Conservation (phyloP, 2,113 vertebrate genomes). For the Meleagris gallopavo region DNA sequence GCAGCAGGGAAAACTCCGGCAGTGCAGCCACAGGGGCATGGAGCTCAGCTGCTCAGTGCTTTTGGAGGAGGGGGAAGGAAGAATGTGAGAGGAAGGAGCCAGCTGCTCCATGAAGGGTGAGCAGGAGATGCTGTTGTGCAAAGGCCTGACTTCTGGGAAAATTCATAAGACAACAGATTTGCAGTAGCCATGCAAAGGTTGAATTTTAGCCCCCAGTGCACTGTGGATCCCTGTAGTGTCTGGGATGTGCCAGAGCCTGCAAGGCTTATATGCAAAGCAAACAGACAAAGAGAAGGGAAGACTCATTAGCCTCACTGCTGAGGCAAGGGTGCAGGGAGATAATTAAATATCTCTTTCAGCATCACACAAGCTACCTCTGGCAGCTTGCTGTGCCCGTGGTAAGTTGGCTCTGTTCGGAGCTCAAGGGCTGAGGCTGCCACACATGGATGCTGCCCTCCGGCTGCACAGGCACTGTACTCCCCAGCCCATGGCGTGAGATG, state of each 20-base stretch:
- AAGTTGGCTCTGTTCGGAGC: background rate
- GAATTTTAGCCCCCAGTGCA: background rate
- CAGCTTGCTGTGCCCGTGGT: background rate
- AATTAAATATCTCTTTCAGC: background rate
- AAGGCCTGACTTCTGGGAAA: background rate
- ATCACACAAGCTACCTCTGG: background rate
- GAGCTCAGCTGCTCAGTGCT: background rate
- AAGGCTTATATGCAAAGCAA: background rate
- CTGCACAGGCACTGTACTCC: fast-evolving
- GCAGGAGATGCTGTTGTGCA: background rate
- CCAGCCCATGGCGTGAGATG: background rate
- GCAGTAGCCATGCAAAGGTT: fast-evolving
- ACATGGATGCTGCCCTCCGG: fast-evolving
- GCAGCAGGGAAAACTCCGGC: background rate
- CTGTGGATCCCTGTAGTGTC: background rate
- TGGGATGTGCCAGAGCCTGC: background rate
- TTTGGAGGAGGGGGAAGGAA: background rate
- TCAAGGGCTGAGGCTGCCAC: background rate
- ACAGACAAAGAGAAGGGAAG: background rate
- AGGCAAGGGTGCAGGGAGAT: background rate
- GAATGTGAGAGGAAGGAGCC: background rate
- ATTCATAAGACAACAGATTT: background rate
- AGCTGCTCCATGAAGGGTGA: background rate
- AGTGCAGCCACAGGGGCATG: fast-evolving
- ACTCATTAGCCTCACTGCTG: background rate